Conservation (phyloP, 1,140 invertebrate genomes). For the Parasteatoda tepidariorum region DNA sequence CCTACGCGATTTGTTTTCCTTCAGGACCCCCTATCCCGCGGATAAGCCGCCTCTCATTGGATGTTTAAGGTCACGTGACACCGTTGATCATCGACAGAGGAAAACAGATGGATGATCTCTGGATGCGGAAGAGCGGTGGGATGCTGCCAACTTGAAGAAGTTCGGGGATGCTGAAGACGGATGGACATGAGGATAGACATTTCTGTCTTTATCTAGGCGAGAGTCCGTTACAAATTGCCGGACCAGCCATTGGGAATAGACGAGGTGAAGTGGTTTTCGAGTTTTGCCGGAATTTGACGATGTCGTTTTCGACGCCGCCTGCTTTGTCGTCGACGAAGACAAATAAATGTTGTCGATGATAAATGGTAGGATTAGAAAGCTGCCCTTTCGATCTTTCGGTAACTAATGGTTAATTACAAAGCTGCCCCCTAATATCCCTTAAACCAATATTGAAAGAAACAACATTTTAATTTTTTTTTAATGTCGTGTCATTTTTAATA, state of each 20-base stretch:
- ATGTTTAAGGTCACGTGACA: conserved; percentile 52
- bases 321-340: no score
- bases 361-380: no score
- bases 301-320: no score
- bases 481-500: no score
- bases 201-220: background rate
- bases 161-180: conserved; percentile 3
- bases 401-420: no score
- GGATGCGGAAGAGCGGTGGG: background rate
- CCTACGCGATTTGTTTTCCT: conserved; percentile 54
- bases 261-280: conserved; percentile 46
- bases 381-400: no score
- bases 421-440: no score
- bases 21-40: conserved; percentile 2
- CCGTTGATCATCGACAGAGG: conserved; percentile 50
- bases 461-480: no score
- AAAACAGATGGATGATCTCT: conserved; percentile 38
- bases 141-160: conserved; percentile 20
- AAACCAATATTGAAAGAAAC: no score
- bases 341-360: no score
- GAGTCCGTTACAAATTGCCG: conserved; percentile 38
- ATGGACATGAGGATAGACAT: conserved; percentile 16
- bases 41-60: conserved; percentile 32
- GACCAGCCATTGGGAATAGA: conserved; percentile 6
- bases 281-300: no score